Evolutionary conservation across 2,888 invertebrate species (phyloP), one percentile per base, ranked within the genome.

Genomic region (Chelonus formosanus): DNA sequence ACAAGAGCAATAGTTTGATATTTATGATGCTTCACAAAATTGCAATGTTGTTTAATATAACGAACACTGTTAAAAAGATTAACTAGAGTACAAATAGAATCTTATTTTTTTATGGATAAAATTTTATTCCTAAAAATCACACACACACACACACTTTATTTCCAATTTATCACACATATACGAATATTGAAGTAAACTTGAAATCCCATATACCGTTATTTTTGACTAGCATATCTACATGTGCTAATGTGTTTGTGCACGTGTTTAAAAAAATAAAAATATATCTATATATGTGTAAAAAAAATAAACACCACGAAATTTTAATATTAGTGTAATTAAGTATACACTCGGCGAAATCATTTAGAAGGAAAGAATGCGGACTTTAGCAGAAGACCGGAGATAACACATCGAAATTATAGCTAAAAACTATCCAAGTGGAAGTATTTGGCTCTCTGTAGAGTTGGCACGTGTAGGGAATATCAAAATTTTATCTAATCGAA

Each of bases 1-100:
- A 65, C 70, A 64, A 67, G 69, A 57, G 61, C 63, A 70, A 68
- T 70, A 66, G 65, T 59, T 65, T 54, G 54, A 55, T 43, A 58
- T 53, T 58, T 59, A 52, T 60, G 55, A 65, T 54, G 55, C 36
- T 36, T 65, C 35, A 44, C 58, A 58, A 59, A 58, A 58, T 64
- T 48, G 54, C 54, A 32, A 54, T 59, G 60, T 50, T 50, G 43
- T 54, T 20, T 20, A 20, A 20, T 20, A 20, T 65, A 65, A 65
- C 47, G 65, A 65, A 47, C 60, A 44, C 47, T 44, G 36, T 40
- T 10, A 20, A 5, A 6, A 44, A 31, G 10, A 8, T 55, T 55
- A 40, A 40, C 40, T 40, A 40, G 4, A 40, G 40, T 8, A 55
- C 10, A 8, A 55, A n/a, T 43, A 43, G 36, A 5, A 44, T 43